Evolutionary conservation across 2,888 invertebrate genomes (phyloP).

Genomic region (Hermaeophaga mercurialis): DNA sequence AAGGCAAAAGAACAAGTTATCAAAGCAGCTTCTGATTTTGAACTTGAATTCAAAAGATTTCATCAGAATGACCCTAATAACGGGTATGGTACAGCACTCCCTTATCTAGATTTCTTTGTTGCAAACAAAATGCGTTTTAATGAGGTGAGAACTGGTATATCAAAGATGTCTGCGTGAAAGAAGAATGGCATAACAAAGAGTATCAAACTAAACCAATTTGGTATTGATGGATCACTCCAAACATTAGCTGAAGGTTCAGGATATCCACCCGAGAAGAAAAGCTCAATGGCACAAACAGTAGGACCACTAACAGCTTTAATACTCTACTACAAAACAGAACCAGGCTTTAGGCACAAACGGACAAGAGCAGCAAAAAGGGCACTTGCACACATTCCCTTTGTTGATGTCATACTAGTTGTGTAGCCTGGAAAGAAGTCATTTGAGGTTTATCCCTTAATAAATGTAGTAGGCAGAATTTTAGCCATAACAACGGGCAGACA

Average conservation of each 20-base stretch:
- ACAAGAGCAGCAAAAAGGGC: not conserved
- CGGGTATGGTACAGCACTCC: constrained; percentile 33
- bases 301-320: not conserved
- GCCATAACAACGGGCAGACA: not conserved
- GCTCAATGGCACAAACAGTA: not conserved
- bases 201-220: not conserved
- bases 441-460: not conserved
- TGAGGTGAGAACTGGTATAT: not conserved
- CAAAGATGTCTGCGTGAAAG: not conserved
- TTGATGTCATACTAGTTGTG: not conserved
- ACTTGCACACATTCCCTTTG: not conserved
- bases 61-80: too few relatives aligned
- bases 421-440: not conserved
- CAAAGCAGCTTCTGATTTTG: too few relatives aligned
- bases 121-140: not conserved
- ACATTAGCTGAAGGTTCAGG: not conserved
- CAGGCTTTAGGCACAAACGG: not conserved
- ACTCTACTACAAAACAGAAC: not conserved
- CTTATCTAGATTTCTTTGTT: constrained; percentile 30
- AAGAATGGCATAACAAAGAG: too few relatives aligned
- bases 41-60: too few relatives aligned
- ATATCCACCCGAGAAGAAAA: not conserved
- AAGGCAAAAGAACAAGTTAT: too few relatives aligned
- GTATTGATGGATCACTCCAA: not conserved
- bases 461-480: not conserved